These are phyloP conservation scores for Cremastobaeus sp. DNA, from an alignment of 2,888 invertebrate species.

Conservation along the genomic window DNA sequence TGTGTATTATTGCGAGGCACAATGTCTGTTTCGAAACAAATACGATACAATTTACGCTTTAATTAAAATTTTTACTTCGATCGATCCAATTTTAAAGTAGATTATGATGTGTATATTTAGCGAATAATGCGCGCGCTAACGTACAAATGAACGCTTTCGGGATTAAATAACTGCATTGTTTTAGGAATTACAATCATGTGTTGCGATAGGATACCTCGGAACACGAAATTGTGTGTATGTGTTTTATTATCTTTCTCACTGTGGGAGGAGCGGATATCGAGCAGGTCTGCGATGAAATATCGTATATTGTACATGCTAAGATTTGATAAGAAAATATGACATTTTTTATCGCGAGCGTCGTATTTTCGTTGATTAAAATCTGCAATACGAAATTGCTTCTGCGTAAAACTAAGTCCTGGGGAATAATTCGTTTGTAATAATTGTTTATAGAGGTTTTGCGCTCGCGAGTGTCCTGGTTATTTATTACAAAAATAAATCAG, in stretches of 20 bases:
- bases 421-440: slow-evolving; percentile 20
- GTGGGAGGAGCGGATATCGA: slow-evolving; percentile 7
- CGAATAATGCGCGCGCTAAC: slow-evolving; percentile 22
- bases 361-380: slow-evolving; percentile 43
- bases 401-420: background rate
- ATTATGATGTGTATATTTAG: slow-evolving; percentile 45
- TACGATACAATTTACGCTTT: slow-evolving; percentile 45
- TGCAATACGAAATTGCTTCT: background rate
- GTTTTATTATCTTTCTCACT: slow-evolving; percentile 29
- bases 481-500: background rate
- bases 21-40: slow-evolving; percentile 23
- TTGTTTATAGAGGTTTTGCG: slow-evolving; percentile 16
- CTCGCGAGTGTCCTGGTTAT: background rate
- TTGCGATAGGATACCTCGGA: slow-evolving; percentile 12
- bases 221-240: background rate
- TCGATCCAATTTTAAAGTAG: slow-evolving; percentile 52
- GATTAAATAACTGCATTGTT: slow-evolving; percentile 42
- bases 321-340: slow-evolving; percentile 38
- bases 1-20: slow-evolving; percentile 41
- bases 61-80: slow-evolving; percentile 53
- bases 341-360: slow-evolving; percentile 14
- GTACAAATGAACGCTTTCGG: slow-evolving; percentile 22
- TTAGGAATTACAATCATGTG: slow-evolving; percentile 22
- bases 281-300: slow-evolving; percentile 26
- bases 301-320: slow-evolving; percentile 20